Evolutionary conservation across 2,888 invertebrate genomes (phyloP), one percentile per base, ranked within the genome.

Genomic region (Nymphalis urticae): DNA sequence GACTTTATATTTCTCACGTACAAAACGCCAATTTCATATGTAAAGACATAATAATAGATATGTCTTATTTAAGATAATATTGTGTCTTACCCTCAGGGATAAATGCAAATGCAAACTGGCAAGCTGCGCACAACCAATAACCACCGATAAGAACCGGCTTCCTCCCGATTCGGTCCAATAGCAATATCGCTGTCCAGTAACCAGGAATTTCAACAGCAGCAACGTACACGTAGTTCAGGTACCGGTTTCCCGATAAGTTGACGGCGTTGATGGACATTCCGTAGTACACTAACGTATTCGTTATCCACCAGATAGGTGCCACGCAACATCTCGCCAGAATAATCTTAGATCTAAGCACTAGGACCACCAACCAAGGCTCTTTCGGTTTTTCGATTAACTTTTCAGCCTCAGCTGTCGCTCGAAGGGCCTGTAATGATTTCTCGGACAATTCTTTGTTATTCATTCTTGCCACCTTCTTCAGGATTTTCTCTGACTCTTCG

Each of bases 131-230:
- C 3, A 95, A 71, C 73, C 95, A 81, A 83, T 95, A 95, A 0
- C 94, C 93, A 8, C 87, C 86, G 62, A 94, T 94, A 13, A 96
- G 87, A 0, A 95, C 95, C 3, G 94, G 93, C 75, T 95, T 94
- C 70, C 95, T 88, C 1, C 96, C 95, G 13, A 95, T 81, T 64
- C 92, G 90, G 77, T 95, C 95, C 79, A 96, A 89, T 54, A 95
- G 84, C 24, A 95, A 81, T 68, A 94, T 94, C 0, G 95, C 95
- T 19, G 94, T 82, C 80, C 95, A 90, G 80, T 95, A 95, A 0
- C 95, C 96, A 0, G 96, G 96, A 70, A 96, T 94, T 85, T 96
- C 96, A 3, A 95, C 93, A 5, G 94, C 85, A 0, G 94, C 90
- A 9, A 95, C 95, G 21, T 94, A 87, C 70, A 95, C 94, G 79